phyloP scores from a whole-genome alignment of 1,140 invertebrate genomes.

The Anoplolepis gracilipes region DNA sequence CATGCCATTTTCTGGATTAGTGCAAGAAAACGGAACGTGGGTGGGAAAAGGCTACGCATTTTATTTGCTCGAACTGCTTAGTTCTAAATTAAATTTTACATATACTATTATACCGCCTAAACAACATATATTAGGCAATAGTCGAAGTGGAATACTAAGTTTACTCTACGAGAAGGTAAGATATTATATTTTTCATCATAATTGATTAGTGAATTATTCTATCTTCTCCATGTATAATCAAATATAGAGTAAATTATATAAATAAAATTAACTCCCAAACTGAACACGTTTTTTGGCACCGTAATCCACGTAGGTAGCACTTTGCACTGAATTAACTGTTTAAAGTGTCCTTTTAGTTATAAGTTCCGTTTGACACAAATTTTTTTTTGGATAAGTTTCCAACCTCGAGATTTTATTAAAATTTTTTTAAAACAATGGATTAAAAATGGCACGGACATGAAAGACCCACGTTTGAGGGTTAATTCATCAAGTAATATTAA shows the following conservation, averaged over 20 bases:
- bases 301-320: too few relatives aligned
- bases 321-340: too few relatives aligned
- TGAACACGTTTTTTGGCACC: too few relatives aligned
- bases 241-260: background rate
- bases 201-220: slow-evolving; percentile 3
- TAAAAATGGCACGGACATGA: too few relatives aligned
- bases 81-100: slow-evolving; percentile 90
- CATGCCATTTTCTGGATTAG: slow-evolving; percentile 80
- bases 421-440: too few relatives aligned
- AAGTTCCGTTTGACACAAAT: too few relatives aligned
- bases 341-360: too few relatives aligned
- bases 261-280: too few relatives aligned
- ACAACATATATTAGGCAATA: slow-evolving; percentile 86
- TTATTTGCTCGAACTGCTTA: slow-evolving; percentile 89
- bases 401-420: too few relatives aligned
- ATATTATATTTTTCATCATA: background rate
- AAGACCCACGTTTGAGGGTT: too few relatives aligned
- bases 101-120: slow-evolving; percentile 89
- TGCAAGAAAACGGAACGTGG: slow-evolving; percentile 86
- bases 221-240: background rate
- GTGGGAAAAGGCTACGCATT: slow-evolving; percentile 90
- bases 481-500: too few relatives aligned
- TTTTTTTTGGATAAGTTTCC: too few relatives aligned
- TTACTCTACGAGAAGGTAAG: slow-evolving; percentile 87
- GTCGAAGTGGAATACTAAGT: slow-evolving; percentile 87